These are phyloP conservation scores for Carcharodon carcharias DNA, from an alignment of 2,797 vertebrate species.

Conservation along the genomic window DNA sequence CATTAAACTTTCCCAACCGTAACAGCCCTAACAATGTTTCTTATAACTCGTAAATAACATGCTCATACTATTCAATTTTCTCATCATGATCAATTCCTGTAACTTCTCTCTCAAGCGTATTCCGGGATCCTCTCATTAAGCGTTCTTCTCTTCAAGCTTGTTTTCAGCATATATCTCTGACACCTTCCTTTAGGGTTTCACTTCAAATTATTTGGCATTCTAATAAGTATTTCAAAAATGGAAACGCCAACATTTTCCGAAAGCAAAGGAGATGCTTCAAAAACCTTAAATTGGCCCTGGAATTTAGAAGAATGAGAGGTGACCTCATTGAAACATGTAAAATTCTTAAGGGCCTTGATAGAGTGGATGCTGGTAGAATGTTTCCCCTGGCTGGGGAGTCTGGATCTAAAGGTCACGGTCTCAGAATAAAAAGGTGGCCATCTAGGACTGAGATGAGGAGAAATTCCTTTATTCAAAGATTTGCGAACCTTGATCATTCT, in stretches of 20 bases:
- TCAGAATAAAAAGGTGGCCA: neutral
- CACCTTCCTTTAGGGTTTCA: neutral
- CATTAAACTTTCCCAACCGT: neutral
- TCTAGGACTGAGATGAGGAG: neutral
- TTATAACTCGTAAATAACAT: neutral
- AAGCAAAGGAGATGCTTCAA: neutral
- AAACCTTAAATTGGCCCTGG: neutral
- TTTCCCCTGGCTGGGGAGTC: neutral
- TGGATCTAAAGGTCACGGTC: neutral
- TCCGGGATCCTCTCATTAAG: neutral
- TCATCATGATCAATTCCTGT: neutral
- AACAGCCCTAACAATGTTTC: neutral
- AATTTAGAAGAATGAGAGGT: neutral
- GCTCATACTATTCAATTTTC: neutral
- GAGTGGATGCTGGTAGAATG: neutral
- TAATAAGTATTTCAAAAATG: neutral
- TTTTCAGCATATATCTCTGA: neutral
- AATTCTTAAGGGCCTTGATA: neutral
- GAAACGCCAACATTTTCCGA: neutral
- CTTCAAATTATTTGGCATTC: neutral
- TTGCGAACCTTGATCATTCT: too few species aligned
- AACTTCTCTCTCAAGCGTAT: neutral
- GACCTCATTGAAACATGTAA: neutral
- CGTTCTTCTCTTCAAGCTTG: neutral
- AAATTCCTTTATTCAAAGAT: neutral